phyloP scores from a whole-genome alignment of 2,888 invertebrate genomes.

The Myathropa florea region DNA sequence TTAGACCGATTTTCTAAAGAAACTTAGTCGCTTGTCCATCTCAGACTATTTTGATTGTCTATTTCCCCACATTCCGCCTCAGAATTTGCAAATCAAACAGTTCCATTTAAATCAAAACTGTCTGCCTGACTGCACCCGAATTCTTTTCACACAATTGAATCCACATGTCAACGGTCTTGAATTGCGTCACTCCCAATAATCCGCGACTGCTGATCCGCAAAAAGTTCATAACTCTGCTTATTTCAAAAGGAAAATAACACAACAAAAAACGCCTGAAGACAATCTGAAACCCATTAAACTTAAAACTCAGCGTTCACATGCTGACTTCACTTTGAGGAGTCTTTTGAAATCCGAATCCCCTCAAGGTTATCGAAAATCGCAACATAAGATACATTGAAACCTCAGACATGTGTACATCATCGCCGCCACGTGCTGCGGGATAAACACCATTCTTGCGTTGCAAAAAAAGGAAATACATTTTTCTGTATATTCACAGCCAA shows the following conservation, averaged over 20 bases:
- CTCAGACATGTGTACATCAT: not conserved
- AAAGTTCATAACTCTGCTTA: not conserved
- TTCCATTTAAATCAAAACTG: not conserved
- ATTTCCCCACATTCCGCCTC: no score
- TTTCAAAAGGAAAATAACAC: not conserved
- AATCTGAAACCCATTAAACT: conserved; percentile 18
- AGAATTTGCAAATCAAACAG: not conserved
- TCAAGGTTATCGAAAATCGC: conserved; percentile 3
- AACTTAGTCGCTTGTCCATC: no score
- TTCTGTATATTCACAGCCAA: not conserved
- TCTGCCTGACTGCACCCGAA: not conserved
- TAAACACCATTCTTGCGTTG: not conserved
- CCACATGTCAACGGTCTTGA: not conserved
- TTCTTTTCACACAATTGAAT: not conserved
- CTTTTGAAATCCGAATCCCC: not conserved
- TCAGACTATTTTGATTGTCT: no score
- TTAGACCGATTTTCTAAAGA: no score
- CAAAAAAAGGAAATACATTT: conserved; percentile 17
- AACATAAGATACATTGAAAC: not conserved
- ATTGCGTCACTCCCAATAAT: not conserved
- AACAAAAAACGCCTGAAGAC: not conserved
- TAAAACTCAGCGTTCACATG: not conserved
- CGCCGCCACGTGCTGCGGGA: not conserved
- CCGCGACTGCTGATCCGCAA: not conserved
- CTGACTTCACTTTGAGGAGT: not conserved